Evolutionary conservation across 2,888 invertebrate species (phyloP).

Genomic region (Halictus ligatus): DNA sequence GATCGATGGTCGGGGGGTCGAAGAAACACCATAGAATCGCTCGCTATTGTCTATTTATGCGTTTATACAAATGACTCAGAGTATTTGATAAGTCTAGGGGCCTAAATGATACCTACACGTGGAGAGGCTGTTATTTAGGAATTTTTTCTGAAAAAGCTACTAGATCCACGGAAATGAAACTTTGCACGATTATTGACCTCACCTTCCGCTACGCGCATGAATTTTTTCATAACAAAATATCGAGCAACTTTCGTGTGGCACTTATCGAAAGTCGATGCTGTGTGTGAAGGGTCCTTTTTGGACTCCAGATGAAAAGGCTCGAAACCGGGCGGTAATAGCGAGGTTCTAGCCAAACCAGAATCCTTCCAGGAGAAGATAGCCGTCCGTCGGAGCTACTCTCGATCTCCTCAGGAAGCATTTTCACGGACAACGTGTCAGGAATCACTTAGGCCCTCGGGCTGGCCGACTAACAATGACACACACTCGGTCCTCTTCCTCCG

Average conservation of each 20-base stretch:
- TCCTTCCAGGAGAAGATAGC: background rate
- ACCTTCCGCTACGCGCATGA: too few relatives aligned
- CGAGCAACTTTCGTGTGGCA: too few relatives aligned
- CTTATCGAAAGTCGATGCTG: background rate
- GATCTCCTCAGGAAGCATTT: conserved; percentile 64
- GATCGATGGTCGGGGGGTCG: background rate
- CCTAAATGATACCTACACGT: background rate
- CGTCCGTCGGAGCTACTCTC: conserved; percentile 29
- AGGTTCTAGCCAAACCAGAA: conserved; percentile 16
- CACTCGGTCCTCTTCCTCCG: conserved; percentile 44
- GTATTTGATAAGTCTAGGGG: background rate
- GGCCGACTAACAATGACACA: conserved; percentile 75
- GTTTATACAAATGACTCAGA: background rate
- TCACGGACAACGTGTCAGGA: conserved; percentile 76
- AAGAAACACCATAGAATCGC: background rate
- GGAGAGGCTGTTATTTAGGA: background rate
- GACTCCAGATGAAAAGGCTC: background rate
- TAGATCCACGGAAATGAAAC: background rate
- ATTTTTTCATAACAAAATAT: too few relatives aligned
- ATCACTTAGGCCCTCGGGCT: conserved; percentile 71
- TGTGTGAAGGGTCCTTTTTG: background rate
- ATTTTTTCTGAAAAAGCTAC: background rate
- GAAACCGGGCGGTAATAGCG: background rate
- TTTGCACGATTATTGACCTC: background rate
- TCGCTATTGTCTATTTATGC: background rate